phyloP scores from a whole-genome alignment of 1,140 invertebrate genomes.

The Platorchestia sp. region DNA sequence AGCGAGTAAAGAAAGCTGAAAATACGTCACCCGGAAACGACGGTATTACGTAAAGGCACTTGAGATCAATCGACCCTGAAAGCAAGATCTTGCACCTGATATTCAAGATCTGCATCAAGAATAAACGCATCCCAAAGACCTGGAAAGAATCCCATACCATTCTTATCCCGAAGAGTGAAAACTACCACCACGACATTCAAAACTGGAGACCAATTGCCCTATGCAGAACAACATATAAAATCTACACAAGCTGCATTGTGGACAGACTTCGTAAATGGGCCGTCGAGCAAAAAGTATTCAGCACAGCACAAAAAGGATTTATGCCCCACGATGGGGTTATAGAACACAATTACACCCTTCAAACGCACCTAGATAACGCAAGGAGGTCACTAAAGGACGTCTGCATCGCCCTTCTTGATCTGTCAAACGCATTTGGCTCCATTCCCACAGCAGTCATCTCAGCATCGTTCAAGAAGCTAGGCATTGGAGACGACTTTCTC shows the following conservation, averaged over 20 bases:
- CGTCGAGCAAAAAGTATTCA: background rate
- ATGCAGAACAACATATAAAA: constrained; percentile 43
- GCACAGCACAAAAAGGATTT: background rate
- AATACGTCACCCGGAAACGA: constrained; percentile 48
- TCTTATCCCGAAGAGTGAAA: background rate
- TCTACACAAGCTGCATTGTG: constrained; percentile 54
- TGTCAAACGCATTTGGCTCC: constrained; percentile 44
- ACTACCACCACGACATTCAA: background rate
- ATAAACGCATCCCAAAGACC: background rate
- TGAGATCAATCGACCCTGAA: background rate
- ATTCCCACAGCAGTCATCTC: background rate
- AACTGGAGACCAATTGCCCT: constrained; percentile 48
- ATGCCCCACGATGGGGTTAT: background rate
- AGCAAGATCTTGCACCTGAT: background rate
- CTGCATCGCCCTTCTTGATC: constrained; percentile 37
- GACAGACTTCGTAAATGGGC: background rate
- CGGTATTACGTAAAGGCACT: constrained; percentile 1
- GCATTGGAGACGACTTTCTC: background rate
- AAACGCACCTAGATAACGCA: background rate
- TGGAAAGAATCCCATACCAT: background rate
- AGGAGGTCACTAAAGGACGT: background rate
- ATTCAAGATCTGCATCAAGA: background rate
- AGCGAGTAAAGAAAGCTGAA: constrained; percentile 14
- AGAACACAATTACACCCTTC: background rate
- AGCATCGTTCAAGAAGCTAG: background rate